Evolutionary conservation across 1,140 invertebrate genomes (phyloP).

Genomic region (Aphelenchoides avenae): DNA sequence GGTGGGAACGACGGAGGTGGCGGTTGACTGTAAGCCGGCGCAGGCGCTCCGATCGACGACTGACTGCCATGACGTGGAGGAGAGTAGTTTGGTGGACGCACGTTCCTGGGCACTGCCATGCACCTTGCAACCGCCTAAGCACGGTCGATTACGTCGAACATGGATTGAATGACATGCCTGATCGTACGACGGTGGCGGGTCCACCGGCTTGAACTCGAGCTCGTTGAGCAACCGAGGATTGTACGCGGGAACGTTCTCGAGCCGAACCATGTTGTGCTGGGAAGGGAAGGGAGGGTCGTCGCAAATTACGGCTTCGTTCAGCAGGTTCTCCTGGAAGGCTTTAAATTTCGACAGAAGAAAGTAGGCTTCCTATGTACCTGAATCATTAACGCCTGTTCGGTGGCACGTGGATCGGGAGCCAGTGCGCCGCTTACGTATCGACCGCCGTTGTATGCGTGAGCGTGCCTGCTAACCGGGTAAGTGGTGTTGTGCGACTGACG

Average conservation of each 20-base stretch:
- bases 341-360: slow-evolving; percentile 5
- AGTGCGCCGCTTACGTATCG: too few relatives aligned
- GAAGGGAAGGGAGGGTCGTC: slow-evolving; percentile 14
- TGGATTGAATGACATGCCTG: slow-evolving; percentile 28
- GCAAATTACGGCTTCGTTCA: slow-evolving; percentile 27
- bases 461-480: not conserved
- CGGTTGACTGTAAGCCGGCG: too few relatives aligned
- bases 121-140: too few relatives aligned
- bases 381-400: slow-evolving; percentile 17
- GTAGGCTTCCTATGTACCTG: slow-evolving; percentile 24
- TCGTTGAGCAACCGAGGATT: slow-evolving; percentile 25
- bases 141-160: too few relatives aligned
- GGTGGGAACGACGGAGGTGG: too few relatives aligned
- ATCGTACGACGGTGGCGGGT: slow-evolving; percentile 43
- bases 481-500: slow-evolving; percentile 7
- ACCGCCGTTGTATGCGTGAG: too few relatives aligned
- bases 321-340: slow-evolving; percentile 37
- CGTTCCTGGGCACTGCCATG: too few relatives aligned
- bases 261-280: slow-evolving; percentile 24
- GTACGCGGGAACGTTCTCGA: slow-evolving; percentile 41
- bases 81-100: too few relatives aligned
- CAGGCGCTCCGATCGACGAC: too few relatives aligned
- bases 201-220: slow-evolving; percentile 27
- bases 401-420: too few relatives aligned
- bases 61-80: too few relatives aligned